Conservation (phyloP, 2,113 vertebrate genomes). For the Glareola pratincola region DNA sequence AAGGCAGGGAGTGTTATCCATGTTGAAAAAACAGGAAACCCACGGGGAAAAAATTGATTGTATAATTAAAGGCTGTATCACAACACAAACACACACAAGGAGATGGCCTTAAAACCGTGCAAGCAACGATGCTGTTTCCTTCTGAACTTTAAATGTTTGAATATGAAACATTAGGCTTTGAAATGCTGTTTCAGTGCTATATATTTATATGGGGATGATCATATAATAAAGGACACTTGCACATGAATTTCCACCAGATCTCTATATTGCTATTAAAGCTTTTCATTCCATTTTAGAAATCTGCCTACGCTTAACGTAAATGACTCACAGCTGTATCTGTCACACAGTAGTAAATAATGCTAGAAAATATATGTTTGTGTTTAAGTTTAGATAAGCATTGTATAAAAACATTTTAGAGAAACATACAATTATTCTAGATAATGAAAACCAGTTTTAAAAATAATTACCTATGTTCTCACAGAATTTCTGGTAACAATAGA, state of each 20-base stretch:
- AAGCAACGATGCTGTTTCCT: background rate
- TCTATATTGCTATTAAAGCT: background rate
- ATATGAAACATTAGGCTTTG: background rate
- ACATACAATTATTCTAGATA: background rate
- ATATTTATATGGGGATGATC: background rate
- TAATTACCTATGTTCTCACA: background rate
- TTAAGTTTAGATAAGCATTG: constrained; percentile 1
- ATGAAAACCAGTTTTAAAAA: background rate
- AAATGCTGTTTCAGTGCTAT: background rate
- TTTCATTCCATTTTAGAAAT: background rate
- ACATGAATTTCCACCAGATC: background rate
- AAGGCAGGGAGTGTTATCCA: background rate
- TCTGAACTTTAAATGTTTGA: background rate
- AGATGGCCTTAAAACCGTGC: background rate
- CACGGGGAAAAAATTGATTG: background rate
- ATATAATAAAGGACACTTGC: background rate
- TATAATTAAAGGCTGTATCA: background rate
- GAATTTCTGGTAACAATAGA: background rate
- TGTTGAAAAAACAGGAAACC: background rate
- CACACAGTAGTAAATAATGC: constrained; percentile 23
- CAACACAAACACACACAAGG: background rate
- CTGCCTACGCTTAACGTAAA: constrained; percentile 10
- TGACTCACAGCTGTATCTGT: constrained; percentile 29
- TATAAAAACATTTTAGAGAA: background rate
- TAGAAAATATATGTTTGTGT: background rate